phyloP scores from a whole-genome alignment of 1,140 invertebrate species.

The Drosophila biarmipes region DNA sequence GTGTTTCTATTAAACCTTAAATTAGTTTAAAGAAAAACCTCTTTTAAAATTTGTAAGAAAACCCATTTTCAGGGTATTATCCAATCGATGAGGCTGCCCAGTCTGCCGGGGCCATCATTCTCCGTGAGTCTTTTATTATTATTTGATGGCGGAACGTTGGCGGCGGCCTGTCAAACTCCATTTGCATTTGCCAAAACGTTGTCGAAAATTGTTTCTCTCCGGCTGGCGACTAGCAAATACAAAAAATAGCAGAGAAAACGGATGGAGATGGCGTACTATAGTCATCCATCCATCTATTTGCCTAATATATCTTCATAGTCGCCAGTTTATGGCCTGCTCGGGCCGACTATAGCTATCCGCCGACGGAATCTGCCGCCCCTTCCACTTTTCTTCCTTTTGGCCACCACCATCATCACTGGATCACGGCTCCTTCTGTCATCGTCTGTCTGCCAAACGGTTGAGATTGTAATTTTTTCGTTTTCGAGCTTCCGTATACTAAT shows the following conservation, averaged over 20 bases:
- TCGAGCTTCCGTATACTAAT: conserved; percentile 77
- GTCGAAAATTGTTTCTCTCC: conserved; percentile 68
- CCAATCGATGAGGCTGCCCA: conserved; percentile 1
- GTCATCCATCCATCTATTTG: conserved; percentile 75
- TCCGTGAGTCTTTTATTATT: conserved; percentile 63
- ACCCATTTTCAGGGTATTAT: conserved; percentile 9
- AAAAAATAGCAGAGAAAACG: conserved; percentile 1
- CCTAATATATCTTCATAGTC: conserved; percentile 83
- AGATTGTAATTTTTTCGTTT: conserved; percentile 63
- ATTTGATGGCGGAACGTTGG: conserved; percentile 43
- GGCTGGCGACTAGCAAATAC: not conserved
- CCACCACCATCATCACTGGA: conserved; percentile 16
- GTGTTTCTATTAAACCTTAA: not conserved
- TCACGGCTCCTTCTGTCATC: conserved; percentile 63
- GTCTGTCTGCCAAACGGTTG: conserved; percentile 69
- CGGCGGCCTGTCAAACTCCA: conserved; percentile 68
- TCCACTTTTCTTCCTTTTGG: conserved; percentile 10
- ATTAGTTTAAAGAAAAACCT: not conserved
- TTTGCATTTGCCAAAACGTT: conserved; percentile 79
- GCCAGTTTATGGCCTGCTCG: conserved; percentile 73
- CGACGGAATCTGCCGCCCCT: conserved; percentile 32
- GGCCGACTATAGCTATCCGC: conserved; percentile 36
- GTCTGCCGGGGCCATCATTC: conserved; percentile 8
- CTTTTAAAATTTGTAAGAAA: not conserved
- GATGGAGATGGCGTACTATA: conserved; percentile 35